A percentile compares a stretch with the other conserved stretches of the same genome.
Conservation (phyloP, 1,140 invertebrate genomes). For the Augochlora pura region DNA sequence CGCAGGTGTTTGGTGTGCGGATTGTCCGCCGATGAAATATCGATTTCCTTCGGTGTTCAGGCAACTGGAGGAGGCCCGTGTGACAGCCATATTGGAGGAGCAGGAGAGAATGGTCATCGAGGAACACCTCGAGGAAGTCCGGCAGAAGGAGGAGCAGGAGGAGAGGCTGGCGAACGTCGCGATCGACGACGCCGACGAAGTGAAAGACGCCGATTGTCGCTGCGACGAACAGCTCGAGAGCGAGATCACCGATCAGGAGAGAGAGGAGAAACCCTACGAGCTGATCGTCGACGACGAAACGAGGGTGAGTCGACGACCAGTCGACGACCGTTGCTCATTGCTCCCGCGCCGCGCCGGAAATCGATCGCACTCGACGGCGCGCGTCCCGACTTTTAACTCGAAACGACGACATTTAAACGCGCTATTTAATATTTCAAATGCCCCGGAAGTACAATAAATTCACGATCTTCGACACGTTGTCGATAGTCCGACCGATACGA, state of each 20-base stretch:
- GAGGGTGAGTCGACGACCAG: slow-evolving; percentile 52
- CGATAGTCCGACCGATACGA: too few relatives aligned
- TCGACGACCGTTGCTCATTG: too few relatives aligned
- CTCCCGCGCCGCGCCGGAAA: too few relatives aligned
- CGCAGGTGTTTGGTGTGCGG: background rate
- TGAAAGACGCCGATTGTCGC: slow-evolving; percentile 50
- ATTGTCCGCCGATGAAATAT: background rate
- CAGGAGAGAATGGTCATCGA: slow-evolving; percentile 65
- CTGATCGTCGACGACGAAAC: slow-evolving; percentile 70
- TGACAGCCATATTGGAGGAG: slow-evolving; percentile 60
- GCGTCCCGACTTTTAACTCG: too few relatives aligned
- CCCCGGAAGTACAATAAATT: too few relatives aligned
- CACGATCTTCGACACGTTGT: too few relatives aligned
- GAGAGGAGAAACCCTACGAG: slow-evolving; percentile 70
- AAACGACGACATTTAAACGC: too few relatives aligned
- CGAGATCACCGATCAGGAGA: slow-evolving; percentile 68
- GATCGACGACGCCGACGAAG: slow-evolving; percentile 31
- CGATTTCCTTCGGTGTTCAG: slow-evolving; percentile 41
- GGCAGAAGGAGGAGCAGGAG: slow-evolving; percentile 69
- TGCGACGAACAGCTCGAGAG: slow-evolving; percentile 44
- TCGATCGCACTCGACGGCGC: too few relatives aligned
- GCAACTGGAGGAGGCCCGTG: slow-evolving; percentile 65
- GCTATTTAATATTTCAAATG: too few relatives aligned
- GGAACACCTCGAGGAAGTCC: slow-evolving; percentile 64
- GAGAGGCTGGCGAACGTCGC: slow-evolving; percentile 61